These are phyloP conservation scores for Yoshiicerus persimilis DNA, from an alignment of 1,140 invertebrate genomes.

Conservation along the genomic window DNA sequence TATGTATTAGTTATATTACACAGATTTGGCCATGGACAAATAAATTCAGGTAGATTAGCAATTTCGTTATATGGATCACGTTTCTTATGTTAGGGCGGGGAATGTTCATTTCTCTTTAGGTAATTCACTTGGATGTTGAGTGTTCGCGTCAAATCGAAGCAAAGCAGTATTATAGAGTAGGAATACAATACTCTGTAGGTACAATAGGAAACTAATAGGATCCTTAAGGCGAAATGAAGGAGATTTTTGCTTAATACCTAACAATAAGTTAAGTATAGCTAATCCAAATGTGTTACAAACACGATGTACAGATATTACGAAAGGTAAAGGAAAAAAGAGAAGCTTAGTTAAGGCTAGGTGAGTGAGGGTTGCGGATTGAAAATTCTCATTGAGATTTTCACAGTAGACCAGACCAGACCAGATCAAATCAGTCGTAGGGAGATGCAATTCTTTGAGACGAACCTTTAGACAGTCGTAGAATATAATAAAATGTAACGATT, in stretches of 20 bases:
- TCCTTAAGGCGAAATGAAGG: neutral
- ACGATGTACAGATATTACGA: neutral
- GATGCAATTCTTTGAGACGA: neutral
- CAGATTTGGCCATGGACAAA: constrained; percentile 12
- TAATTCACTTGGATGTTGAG: too few species aligned
- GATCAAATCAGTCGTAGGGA: neutral
- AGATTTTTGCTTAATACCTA: neutral
- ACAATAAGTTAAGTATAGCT: too few species aligned
- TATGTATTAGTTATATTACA: too few species aligned
- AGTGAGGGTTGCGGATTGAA: neutral
- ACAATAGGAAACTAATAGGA: neutral
- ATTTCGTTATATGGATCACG: constrained; percentile 5
- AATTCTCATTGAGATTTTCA: neutral
- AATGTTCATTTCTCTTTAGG: neutral
- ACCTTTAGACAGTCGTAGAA: neutral
- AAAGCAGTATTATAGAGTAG: neutral
- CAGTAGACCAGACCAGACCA: neutral
- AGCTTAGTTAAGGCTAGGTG: too few species aligned
- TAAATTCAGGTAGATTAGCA: neutral
- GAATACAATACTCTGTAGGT: neutral
- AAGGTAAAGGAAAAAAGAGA: neutral
- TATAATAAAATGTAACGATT: neutral
- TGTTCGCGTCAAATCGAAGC: neutral
- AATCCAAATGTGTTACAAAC: neutral
- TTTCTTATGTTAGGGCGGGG: neutral